Conservation (phyloP, 1,140 invertebrate genomes). For the Drosophila willistoni region DNA sequence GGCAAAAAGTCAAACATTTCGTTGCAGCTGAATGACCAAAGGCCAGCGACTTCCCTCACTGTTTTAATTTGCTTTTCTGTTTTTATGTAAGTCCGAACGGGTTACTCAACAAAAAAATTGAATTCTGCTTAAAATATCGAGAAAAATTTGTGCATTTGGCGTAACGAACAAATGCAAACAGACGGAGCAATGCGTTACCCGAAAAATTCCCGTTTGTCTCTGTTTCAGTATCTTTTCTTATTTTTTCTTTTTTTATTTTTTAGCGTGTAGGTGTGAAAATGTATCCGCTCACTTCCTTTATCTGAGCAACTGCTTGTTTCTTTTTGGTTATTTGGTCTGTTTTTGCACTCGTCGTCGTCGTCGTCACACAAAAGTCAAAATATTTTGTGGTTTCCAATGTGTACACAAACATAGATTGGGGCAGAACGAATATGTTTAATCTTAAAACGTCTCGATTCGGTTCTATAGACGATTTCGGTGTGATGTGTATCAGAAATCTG, state of each 20-base stretch:
- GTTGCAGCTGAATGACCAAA: constrained; percentile 52
- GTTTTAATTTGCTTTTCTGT: too few relatives aligned
- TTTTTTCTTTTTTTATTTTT: constrained; percentile 32
- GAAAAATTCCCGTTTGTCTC: constrained; percentile 20
- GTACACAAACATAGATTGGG: constrained; percentile 16
- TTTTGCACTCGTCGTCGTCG: constrained; percentile 41
- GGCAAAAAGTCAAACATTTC: constrained; percentile 58
- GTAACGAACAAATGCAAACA: constrained; percentile 61
- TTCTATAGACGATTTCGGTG: constrained; percentile 18
- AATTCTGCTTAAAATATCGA: constrained; percentile 38
- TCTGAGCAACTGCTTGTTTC: constrained; percentile 27
- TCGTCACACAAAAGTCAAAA: constrained; percentile 46
- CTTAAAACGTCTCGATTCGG: constrained; percentile 53
- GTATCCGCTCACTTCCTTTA: constrained; percentile 55
- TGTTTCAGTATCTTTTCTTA: constrained; percentile 6
- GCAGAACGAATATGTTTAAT: constrained; percentile 32
- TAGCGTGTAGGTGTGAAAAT: constrained; percentile 64
- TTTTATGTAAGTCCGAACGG: constrained; percentile 27
- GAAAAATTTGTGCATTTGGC: constrained; percentile 45
- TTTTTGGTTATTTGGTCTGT: constrained; percentile 38
- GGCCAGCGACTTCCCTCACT: constrained; percentile 44
- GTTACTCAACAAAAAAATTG: constrained; percentile 19
- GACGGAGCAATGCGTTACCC: constrained; percentile 38
- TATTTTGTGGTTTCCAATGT: constrained; percentile 35
- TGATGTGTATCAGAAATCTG: constrained; percentile 48